Base-by-base conservation (phyloP, 2,888 invertebrate species). In the Mayetiola destructor region DNA sequence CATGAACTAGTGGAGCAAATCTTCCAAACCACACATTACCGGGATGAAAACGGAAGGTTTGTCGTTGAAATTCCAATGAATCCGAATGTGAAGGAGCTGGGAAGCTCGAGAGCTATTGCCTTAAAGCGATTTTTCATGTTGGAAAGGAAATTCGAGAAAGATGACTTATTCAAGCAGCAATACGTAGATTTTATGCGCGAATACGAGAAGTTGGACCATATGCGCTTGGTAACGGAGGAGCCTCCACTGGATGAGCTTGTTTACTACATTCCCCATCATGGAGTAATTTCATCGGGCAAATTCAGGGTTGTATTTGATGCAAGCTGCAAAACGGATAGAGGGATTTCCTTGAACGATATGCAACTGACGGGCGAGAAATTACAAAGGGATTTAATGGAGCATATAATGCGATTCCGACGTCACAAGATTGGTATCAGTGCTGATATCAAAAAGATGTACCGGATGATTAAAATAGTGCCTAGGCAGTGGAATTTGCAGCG, bases 361-460 rank as follows among this genome's bases (percentile, higher is more conserved):
- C 20, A 57, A 20, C 48, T 59, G 32, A 39, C 29, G n/a, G 61
- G 61, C 10, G 42, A 58, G 14, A 40, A 37, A 6, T 20, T 59
- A 23, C 59, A 55, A 36, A 8, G 23, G 10, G 35, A 37, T 20
- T 30, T 29, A 23, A 12, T 20, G 14, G 21, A 6, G 14, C 29
- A 55, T 1, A 9, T 57, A 12, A 2, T 59, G 9, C 20, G 55
- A 10, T 57, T 39, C 18, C 4, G 59, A 8, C 4, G 23, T 16
- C 48, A 39, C 9, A 16, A 18, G 6, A 29, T 29, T 35, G 59
- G 32, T 3, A 20, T 57, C 18, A 27, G 30, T 29, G 54, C 55
- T 1, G 59, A 59, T 27, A 59, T 61, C 10, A 54, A 58, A 14
- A 59, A 57, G 16, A 60, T 61, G 60, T 61, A 58, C 57, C 57